Conservation (phyloP, 2,113 vertebrate species). For the Sylvicapra grimmia region DNA sequence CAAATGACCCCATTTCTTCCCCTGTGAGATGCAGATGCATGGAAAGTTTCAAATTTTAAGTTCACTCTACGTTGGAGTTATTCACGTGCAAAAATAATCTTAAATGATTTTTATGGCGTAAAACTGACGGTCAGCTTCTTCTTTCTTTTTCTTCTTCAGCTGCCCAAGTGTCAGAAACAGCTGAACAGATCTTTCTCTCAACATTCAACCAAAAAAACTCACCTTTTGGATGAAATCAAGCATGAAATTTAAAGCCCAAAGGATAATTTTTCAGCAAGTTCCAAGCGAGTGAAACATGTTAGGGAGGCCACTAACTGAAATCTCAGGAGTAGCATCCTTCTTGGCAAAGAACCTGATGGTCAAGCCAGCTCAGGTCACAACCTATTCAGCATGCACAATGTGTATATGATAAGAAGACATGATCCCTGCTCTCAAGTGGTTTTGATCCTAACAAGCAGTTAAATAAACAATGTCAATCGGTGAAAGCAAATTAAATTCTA, state of each 20-base stretch:
- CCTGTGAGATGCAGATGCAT: not conserved
- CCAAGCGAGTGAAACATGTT: not conserved
- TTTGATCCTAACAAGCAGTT: not conserved
- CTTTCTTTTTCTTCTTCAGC: not conserved
- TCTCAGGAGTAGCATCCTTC: not conserved
- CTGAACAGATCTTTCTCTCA: constrained; percentile 34
- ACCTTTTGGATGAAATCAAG: constrained; percentile 36
- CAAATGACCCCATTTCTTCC: not conserved
- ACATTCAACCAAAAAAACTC: constrained; percentile 14
- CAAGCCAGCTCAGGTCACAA: not conserved
- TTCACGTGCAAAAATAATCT: constrained; percentile 41
- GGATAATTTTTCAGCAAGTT: constrained; percentile 7
- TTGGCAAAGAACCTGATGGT: not conserved
- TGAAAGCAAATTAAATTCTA: not conserved
- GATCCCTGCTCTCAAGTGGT: not conserved
- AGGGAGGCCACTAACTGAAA: not conserved
- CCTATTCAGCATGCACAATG: not conserved
- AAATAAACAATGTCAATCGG: not conserved
- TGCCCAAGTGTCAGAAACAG: constrained; percentile 39
- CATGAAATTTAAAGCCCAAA: constrained; percentile 21
- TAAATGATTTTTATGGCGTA: not conserved
- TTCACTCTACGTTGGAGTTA: not conserved
- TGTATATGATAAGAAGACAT: not conserved
- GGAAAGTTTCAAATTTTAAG: constrained; percentile 21
- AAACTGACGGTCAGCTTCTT: not conserved